A percentile compares a stretch with the other conserved stretches of the same genome.
These are phyloP conservation scores for Camptogramma bilineatum DNA, from an alignment of 2,888 invertebrate species.

Conservation along the genomic window DNA sequence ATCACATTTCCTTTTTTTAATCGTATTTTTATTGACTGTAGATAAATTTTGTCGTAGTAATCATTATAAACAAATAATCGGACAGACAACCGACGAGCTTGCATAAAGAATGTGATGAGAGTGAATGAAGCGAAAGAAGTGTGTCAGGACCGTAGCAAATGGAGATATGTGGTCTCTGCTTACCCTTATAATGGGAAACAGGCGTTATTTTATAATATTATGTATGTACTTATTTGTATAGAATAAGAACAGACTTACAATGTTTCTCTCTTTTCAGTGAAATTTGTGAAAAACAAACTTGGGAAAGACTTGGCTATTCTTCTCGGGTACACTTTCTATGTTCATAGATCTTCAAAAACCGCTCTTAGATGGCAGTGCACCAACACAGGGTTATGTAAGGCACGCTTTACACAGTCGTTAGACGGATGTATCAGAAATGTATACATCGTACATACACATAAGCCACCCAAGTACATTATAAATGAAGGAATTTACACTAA, in stretches of 20 bases:
- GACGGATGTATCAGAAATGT: slow-evolving; percentile 17
- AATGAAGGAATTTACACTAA: slow-evolving; percentile 17
- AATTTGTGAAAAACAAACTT: slow-evolving; percentile 31
- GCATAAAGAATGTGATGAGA: too few species aligned
- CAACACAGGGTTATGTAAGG: slow-evolving; percentile 16
- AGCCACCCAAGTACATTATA: slow-evolving; percentile 18
- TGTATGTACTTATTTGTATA: too few species aligned
- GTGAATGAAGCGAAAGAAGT: too few species aligned
- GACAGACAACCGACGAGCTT: background rate
- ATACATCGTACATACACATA: slow-evolving; percentile 13
- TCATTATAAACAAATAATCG: too few species aligned
- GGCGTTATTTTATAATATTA: too few species aligned
- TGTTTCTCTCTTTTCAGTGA: slow-evolving; percentile 25
- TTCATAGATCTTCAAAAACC: slow-evolving; percentile 22
- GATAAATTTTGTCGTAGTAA: too few species aligned
- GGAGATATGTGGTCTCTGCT: too few species aligned
- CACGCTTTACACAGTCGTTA: slow-evolving; percentile 23
- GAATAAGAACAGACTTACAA: background rate
- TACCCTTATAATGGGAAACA: too few species aligned
- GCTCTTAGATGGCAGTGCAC: slow-evolving; percentile 35
- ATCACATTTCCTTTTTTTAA: too few species aligned
- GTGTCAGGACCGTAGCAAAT: too few species aligned
- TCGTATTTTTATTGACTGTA: too few species aligned
- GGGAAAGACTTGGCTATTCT: slow-evolving; percentile 44
- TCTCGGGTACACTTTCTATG: slow-evolving; percentile 40